Base-by-base conservation (phyloP, 2,888 invertebrate species). In the Pseudococcus longispinus region DNA sequence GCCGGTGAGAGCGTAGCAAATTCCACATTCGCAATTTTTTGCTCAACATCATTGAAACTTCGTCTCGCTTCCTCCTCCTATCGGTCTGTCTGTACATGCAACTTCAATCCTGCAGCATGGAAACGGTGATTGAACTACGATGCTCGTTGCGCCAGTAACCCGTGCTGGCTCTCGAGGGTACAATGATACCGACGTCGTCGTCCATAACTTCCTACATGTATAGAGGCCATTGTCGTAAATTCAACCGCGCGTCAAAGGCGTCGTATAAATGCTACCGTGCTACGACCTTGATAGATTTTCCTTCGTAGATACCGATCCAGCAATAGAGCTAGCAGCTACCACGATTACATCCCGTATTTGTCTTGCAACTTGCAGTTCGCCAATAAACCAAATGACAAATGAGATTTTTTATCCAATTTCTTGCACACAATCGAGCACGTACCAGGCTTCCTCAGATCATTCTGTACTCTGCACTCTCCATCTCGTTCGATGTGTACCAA, bases 1-100 rank as follows among this genome's bases (percentile, higher is more conserved):
- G 77, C 51, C 77, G 77, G 77, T 80, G 77, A 80, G 77, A 80
- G 77, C 77, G 77, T 80, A 42, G 42, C 77, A 42, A 80, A 80
- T 80, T 80, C 77, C 77, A 20, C 42, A 42, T 80, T 80, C 20
- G 77, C 77, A 80, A 80, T 80, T 80, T 80, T 80, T 80, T 80
- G 42, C 77, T 70, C 70, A 60, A 60, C 60, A 23, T 23, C 37
- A 26, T 37, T 80, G 70, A 29, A 70, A 65, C 65, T 65, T 26
- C 65, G 65, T 70, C 70, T 70, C 70, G 70, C 70, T 32, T 70
- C 29, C 60, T 60, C 23, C n/a, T n/a, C n/a, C 15, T 46, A 13
- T 46, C 44, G 1, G 15, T 46, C 51, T 51, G n/a, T 4, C 3
- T 3, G 60, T 18, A 65, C 65, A 65, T 65, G 23, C 65, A 65